Conservation (phyloP, 2,888 invertebrate species). For the Eumerus sabulonum region DNA sequence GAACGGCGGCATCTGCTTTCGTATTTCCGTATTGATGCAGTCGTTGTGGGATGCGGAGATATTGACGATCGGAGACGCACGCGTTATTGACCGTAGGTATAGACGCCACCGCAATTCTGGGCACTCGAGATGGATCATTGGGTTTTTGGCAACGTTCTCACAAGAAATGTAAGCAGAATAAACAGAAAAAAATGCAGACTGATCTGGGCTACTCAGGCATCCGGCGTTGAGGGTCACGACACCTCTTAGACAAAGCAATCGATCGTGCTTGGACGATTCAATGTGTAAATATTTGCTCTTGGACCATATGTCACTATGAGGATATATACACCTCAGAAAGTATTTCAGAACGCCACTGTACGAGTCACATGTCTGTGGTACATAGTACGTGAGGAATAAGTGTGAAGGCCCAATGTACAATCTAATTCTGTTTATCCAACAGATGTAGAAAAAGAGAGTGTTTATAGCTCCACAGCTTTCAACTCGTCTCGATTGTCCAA, state of each 20-base stretch:
- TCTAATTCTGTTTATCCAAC: slow-evolving; percentile 18
- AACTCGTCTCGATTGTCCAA: too few relatives aligned
- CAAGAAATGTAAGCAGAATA: background rate
- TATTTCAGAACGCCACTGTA: slow-evolving; percentile 19
- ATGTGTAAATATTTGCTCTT: background rate
- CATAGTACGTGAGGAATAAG: too few relatives aligned
- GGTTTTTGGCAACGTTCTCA: slow-evolving; percentile 23
- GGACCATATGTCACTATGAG: too few relatives aligned
- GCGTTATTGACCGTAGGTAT: slow-evolving; percentile 1
- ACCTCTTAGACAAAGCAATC: slow-evolving; percentile 35
- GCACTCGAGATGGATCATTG: slow-evolving; percentile 16
- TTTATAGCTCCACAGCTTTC: background rate
- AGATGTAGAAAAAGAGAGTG: background rate
- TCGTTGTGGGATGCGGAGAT: slow-evolving; percentile 27
- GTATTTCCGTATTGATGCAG: background rate
- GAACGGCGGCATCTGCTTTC: slow-evolving; percentile 10
- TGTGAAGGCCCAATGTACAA: slow-evolving; percentile 8
- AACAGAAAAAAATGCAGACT: background rate
- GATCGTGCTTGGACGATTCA: slow-evolving; percentile 14
- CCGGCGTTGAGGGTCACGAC: slow-evolving; percentile 40
- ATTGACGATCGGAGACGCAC: slow-evolving; percentile 27
- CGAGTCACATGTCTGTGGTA: too few relatives aligned
- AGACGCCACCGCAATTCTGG: slow-evolving; percentile 36
- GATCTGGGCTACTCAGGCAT: slow-evolving; percentile 8
- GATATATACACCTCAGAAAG: too few relatives aligned